Evolutionary conservation across 2,113 vertebrate species (phyloP), one percentile per base, ranked within the genome.

Genomic region (Thamnaconus septentrionalis): DNA sequence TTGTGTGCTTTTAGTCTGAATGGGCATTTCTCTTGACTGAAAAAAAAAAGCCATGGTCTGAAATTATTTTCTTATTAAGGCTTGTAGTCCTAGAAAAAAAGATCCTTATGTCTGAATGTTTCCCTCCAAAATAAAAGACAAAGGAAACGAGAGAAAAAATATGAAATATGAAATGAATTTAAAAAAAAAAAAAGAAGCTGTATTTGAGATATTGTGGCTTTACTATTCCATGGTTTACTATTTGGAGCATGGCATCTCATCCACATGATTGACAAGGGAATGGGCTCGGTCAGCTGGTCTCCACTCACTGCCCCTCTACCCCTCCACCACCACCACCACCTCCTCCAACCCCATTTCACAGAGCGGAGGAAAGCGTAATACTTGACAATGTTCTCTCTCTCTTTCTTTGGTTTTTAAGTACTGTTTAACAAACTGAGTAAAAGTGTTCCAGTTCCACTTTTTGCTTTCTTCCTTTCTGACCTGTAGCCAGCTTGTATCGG

Each of bases 1-100:
- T 93, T 93, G 90, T 94, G 94, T 94, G 95, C 91, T 94, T 94
- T 93, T 93, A 88, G 93, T 94, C 93, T 91, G 92, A 94, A 93
- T 91, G 92, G 92, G 91, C 88, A 83, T 92, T 82, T 85, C 79
- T 83, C 87, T 89, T 89, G 91, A 92, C 89, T 90, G 85, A 76
- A 86, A 46, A 90, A 92, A 76, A 86, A 46, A 90, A 92, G 92
- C 91, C 92, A 92, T 91, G 89, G 88, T 92, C 88, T 43, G 84
- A 82, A 87, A 90, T 89, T 76, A 70, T 90, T 84, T 85, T 90
- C 91, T 89, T 72, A 90, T 85, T 80, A 87, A 90, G 91, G 83
- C 51, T 69, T 75, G 90, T 89, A 88, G 88, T 91, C 18, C 18
- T 31, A 31, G 18, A 86, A 90, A 84, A 88, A 83, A 88, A 85